These are phyloP conservation scores for Drosophila peninsularis DNA, from an alignment of 2,888 invertebrate genomes.

Conservation along the genomic window DNA sequence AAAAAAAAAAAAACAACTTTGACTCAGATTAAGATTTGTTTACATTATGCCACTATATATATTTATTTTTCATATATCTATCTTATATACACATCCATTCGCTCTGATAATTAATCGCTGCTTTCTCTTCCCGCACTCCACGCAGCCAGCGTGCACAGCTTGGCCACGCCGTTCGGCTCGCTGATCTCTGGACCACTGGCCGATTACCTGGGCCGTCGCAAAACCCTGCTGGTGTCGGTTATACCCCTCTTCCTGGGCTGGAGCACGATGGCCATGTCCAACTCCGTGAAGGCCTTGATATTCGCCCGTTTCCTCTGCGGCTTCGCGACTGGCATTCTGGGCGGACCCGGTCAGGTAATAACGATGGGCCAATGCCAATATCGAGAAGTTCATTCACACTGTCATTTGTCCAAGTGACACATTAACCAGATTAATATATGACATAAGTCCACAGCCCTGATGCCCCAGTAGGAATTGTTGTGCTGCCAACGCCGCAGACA, in stretches of 20 bases:
- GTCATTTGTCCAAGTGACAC: conserved; percentile 55
- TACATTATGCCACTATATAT: not conserved
- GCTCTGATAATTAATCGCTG: not conserved
- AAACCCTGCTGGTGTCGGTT: conserved; percentile 88
- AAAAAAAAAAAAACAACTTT: too few species aligned
- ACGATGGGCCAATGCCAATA: conserved; percentile 13
- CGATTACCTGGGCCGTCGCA: conserved; percentile 89
- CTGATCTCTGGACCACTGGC: conserved; percentile 89
- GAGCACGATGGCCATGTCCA: conserved; percentile 87
- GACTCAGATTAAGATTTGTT: too few species aligned
- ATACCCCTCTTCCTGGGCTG: conserved; percentile 89
- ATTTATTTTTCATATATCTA: not conserved
- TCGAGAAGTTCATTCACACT: conserved; percentile 51
- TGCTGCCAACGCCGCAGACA: not conserved
- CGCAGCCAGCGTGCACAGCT: conserved; percentile 91
- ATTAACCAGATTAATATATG: conserved; percentile 59
- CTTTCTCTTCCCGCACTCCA: not conserved
- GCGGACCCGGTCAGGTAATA: conserved; percentile 90
- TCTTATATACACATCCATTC: not conserved
- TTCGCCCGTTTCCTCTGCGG: conserved; percentile 89
- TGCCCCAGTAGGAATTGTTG: conserved; percentile 16
- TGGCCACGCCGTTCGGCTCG: conserved; percentile 91
- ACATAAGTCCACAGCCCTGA: conserved; percentile 39
- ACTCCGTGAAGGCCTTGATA: conserved; percentile 87
- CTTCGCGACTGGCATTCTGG: conserved; percentile 89